These are phyloP conservation scores for Bufo bufo DNA, from an alignment of 2,113 vertebrate genomes.

Conservation along the genomic window DNA sequence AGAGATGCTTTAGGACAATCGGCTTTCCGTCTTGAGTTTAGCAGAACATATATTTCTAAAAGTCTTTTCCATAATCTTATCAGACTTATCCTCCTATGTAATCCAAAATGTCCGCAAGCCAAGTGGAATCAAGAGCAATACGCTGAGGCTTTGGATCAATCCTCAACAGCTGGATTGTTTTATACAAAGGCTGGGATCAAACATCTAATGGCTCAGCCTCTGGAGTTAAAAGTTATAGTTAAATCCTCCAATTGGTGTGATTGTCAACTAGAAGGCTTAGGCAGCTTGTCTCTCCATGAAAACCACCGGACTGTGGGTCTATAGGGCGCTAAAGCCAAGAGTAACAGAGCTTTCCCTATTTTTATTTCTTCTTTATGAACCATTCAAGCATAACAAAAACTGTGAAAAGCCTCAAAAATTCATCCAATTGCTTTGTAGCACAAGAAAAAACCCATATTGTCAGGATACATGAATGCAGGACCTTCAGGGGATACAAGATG, in stretches of 20 bases:
- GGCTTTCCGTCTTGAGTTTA: not conserved
- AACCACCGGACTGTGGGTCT: conserved; percentile 9
- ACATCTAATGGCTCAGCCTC: not conserved
- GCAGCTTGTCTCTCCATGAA: not conserved
- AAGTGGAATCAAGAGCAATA: conserved; percentile 10
- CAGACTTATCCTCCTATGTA: conserved; percentile 9
- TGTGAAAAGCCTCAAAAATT: not conserved
- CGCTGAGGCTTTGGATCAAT: conserved; percentile 1
- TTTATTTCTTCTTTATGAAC: not conserved
- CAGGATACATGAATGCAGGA: not conserved
- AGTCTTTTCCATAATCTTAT: not conserved
- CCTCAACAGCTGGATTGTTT: conserved; percentile 16
- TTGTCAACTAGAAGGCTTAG: not conserved
- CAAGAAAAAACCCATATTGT: not conserved
- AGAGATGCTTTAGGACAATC: not conserved
- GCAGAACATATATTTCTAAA: not conserved
- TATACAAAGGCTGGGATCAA: not conserved
- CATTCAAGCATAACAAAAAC: not conserved
- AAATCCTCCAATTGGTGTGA: not conserved
- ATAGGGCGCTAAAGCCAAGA: not conserved
- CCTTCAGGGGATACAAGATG: not conserved
- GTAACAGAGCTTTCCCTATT: not conserved
- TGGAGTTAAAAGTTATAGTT: not conserved
- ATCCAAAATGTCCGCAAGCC: not conserved
- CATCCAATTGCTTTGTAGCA: not conserved